Percentiles rank a stretch among this genome's conserved stretches.
Evolutionary conservation across 2,888 invertebrate species (phyloP).

Genomic region (Ypsolopha scabrella): DNA sequence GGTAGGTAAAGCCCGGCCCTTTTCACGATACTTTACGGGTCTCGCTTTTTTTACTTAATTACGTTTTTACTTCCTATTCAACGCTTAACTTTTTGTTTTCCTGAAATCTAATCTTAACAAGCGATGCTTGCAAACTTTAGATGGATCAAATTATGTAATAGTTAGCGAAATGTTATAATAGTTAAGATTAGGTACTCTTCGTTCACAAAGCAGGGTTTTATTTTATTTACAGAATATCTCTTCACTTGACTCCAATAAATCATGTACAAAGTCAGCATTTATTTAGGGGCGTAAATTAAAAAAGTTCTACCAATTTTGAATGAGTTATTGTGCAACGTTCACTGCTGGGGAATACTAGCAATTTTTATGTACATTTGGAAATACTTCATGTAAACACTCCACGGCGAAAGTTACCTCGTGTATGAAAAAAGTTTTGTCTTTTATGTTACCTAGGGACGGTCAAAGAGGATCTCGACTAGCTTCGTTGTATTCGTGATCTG

Average conservation of each 20-base stretch:
- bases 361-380: neutral
- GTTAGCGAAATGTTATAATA: neutral
- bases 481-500: too few relatives aligned
- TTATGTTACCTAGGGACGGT: neutral
- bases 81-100: neutral
- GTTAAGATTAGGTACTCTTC: too few relatives aligned
- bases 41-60: neutral
- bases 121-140: slow-evolving; percentile 5
- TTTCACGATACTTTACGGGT: neutral
- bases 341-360: slow-evolving; percentile 20
- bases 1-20: neutral
- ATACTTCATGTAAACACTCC: neutral
- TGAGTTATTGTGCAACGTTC: slow-evolving; percentile 53
- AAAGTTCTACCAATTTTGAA: slow-evolving; percentile 62
- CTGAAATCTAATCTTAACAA: slow-evolving; percentile 5
- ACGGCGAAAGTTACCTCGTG: neutral
- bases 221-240: neutral
- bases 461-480: too few relatives aligned
- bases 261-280: slow-evolving; percentile 50
- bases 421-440: neutral
- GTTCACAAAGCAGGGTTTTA: too few relatives aligned
- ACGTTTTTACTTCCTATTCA: neutral
- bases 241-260: slow-evolving; percentile 45
- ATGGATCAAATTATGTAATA: neutral
- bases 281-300: slow-evolving; percentile 60